These are phyloP conservation scores for Brachystomella parvula DNA, from an alignment of 1,140 invertebrate species.

Conservation along the genomic window DNA sequence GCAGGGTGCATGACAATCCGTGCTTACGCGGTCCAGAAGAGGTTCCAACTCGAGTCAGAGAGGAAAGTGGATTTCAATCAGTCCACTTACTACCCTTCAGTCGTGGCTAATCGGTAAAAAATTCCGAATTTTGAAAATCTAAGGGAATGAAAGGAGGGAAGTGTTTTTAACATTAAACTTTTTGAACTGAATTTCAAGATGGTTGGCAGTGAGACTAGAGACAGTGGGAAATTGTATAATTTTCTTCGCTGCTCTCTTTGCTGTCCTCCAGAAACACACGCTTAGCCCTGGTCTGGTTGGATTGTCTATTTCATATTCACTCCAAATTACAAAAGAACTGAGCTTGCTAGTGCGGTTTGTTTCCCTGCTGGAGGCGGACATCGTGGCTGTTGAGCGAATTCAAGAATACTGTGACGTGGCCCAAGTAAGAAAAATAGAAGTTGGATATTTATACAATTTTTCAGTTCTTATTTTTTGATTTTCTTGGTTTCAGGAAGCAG, in stretches of 20 bases:
- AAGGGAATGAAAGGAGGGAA: too few species aligned
- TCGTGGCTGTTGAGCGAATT: conserved; percentile 93
- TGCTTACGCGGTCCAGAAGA: conserved; percentile 29
- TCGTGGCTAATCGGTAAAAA: conserved; percentile 42
- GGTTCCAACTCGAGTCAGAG: conserved; percentile 42
- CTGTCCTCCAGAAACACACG: conserved; percentile 38
- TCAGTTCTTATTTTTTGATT: too few species aligned
- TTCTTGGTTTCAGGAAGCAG: too few species aligned
- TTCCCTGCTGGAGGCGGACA: conserved; percentile 92
- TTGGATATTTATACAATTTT: not conserved
- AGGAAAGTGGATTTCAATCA: conserved; percentile 43
- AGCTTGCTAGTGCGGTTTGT: conserved; percentile 95
- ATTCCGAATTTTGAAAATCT: not conserved
- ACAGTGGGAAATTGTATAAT: too few species aligned
- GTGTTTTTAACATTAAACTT: too few species aligned
- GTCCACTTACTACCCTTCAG: conserved; percentile 42
- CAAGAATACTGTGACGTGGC: too few species aligned
- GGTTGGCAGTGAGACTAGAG: too few species aligned
- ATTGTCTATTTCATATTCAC: conserved; percentile 49
- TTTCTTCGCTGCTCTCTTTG: too few species aligned
- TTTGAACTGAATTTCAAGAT: too few species aligned
- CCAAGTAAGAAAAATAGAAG: conserved; percentile 44
- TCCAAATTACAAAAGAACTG: conserved; percentile 74
- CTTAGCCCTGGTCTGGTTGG: conserved; percentile 48
- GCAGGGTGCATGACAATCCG: conserved; percentile 40